phyloP scores from a whole-genome alignment of 2,797 vertebrate species.

The Danio albolineatus region DNA sequence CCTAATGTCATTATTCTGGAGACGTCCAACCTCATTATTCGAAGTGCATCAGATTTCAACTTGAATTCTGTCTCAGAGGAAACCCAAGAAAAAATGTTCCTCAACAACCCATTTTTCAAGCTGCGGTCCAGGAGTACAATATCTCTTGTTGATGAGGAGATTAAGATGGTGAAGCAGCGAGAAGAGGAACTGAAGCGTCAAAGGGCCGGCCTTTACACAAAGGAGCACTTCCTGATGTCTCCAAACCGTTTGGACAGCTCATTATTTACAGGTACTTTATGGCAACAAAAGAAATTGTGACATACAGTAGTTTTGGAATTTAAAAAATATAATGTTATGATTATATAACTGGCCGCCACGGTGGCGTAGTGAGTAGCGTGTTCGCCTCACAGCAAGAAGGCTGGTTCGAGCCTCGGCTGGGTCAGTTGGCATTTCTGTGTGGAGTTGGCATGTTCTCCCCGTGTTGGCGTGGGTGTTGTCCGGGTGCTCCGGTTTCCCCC shows the following conservation, averaged over 20 bases:
- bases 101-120: constrained; percentile 85
- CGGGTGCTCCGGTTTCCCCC: too few species aligned
- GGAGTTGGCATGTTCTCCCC: too few species aligned
- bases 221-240: constrained; percentile 69
- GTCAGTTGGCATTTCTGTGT: too few species aligned
- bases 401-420: too few species aligned
- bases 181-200: constrained; percentile 82
- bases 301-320: neutral
- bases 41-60: constrained; percentile 81
- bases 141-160: constrained; percentile 83
- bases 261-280: constrained; percentile 74
- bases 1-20: constrained; percentile 80
- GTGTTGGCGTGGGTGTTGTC: too few species aligned
- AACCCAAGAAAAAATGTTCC: constrained; percentile 78
- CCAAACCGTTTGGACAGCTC: constrained; percentile 75
- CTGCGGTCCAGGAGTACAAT: constrained; percentile 80
- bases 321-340: neutral
- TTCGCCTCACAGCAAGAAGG: too few species aligned
- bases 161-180: constrained; percentile 78
- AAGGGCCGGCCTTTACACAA: constrained; percentile 73
- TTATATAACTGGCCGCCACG: too few species aligned
- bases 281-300: neutral
- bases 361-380: too few species aligned
- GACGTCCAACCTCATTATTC: constrained; percentile 81
- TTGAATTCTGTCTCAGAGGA: constrained; percentile 75